Conservation (phyloP, 2,113 vertebrate genomes). For the Muscicapa adusta region DNA sequence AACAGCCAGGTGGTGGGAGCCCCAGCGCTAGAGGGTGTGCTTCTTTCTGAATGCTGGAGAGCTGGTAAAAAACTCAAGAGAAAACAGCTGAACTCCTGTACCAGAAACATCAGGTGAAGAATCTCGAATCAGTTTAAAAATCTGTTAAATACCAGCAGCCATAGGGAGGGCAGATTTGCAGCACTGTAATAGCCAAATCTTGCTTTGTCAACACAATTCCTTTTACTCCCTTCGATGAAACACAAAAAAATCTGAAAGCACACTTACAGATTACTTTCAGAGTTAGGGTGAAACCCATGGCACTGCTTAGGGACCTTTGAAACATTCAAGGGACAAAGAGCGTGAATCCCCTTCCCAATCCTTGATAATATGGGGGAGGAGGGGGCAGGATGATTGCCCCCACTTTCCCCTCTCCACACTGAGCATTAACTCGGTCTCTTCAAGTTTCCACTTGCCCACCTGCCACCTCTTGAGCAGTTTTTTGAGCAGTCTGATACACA, state of each 20-base stretch:
- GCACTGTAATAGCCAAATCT: not conserved
- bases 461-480: not conserved
- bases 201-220: not conserved
- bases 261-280: not conserved
- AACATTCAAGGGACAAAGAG: not conserved
- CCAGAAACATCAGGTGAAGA: not conserved
- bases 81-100: not conserved
- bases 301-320: not conserved
- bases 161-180: not conserved
- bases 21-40: rapidly evolving
- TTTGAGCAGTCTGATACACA: not conserved
- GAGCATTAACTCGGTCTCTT: not conserved
- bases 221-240: not conserved
- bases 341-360: not conserved
- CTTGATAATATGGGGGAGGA: not conserved
- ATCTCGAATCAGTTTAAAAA: not conserved
- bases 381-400: rapidly evolving
- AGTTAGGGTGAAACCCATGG: not conserved
- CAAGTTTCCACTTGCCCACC: not conserved
- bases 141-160: not conserved
- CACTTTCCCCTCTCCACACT: not conserved
- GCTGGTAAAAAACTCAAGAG: not conserved
- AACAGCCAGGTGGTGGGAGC: not conserved
- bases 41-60: not conserved
- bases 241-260: not conserved